Conservation (phyloP, 37 sponge, comb jelly and placozoan species). For the Bolinopsis microptera region DNA sequence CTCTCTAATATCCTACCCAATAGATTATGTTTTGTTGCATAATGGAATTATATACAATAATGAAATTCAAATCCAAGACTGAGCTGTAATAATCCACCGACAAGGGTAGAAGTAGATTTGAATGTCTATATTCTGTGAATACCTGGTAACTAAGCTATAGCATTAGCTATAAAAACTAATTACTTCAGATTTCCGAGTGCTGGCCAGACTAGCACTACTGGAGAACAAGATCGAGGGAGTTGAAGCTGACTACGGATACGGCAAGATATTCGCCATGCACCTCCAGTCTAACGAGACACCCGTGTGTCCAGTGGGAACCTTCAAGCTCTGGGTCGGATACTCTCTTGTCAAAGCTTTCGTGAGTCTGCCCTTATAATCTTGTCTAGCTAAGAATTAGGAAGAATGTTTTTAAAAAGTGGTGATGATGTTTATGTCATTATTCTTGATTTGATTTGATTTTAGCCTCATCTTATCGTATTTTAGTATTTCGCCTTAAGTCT, state of each 20-base stretch:
- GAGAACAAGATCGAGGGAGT: constrained; percentile 48
- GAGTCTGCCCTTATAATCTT: background rate
- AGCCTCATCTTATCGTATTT: background rate
- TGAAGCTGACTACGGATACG: constrained; percentile 59
- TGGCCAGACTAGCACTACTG: background rate
- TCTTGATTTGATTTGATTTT: background rate
- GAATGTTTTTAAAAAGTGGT: too few relatives aligned
- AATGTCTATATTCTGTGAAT: background rate
- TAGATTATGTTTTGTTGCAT: too few relatives aligned
- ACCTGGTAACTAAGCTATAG: too few relatives aligned
- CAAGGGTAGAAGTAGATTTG: too few relatives aligned
- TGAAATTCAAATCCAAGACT: too few relatives aligned
- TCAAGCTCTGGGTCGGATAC: constrained; percentile 61
- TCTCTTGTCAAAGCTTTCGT: constrained; percentile 62
- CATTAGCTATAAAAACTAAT: too few relatives aligned
- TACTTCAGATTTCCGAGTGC: background rate
- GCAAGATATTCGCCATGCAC: constrained; percentile 55
- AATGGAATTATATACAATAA: too few relatives aligned
- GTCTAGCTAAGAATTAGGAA: too few relatives aligned
- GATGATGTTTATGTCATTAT: too few relatives aligned
- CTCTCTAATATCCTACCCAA: too few relatives aligned
- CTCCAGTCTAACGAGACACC: constrained; percentile 5
- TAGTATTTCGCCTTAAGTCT: background rate
- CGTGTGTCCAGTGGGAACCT: constrained; percentile 26
- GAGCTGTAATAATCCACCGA: too few relatives aligned